Evolutionary conservation across 2,113 vertebrate species (phyloP).

Genomic region (Periophthalmodon schlosseri): DNA sequence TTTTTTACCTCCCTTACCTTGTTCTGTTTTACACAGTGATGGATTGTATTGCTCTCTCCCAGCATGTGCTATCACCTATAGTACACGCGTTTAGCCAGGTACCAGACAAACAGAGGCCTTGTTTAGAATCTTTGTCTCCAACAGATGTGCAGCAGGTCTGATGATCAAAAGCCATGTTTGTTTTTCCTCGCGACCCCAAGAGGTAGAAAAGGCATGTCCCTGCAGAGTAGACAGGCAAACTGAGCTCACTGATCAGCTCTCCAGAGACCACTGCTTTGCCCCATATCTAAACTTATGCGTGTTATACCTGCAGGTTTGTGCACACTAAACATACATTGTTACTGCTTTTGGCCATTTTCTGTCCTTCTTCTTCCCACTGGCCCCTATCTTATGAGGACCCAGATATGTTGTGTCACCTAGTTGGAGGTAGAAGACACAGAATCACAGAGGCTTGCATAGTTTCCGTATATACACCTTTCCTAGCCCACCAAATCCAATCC

Average conservation of each 20-base stretch:
- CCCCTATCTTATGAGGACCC: slow-evolving; percentile 70
- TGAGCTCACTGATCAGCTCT: slow-evolving; percentile 84
- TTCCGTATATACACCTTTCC: slow-evolving; percentile 48
- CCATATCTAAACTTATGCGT: slow-evolving; percentile 42
- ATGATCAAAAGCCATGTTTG: slow-evolving; percentile 82
- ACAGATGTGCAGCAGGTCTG: slow-evolving; percentile 68
- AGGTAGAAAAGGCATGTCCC: slow-evolving; percentile 82
- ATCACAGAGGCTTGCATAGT: slow-evolving; percentile 66
- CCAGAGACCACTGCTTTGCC: slow-evolving; percentile 79
- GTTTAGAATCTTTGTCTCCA: slow-evolving; percentile 62
- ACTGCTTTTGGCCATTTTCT: slow-evolving; percentile 42
- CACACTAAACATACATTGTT: slow-evolving; percentile 77
- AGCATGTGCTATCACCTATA: slow-evolving; percentile 44
- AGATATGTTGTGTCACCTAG: slow-evolving; percentile 75
- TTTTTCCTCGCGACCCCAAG: slow-evolving; percentile 80
- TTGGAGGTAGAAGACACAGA: slow-evolving; percentile 42
- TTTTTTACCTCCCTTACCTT: slow-evolving; percentile 66
- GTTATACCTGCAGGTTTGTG: slow-evolving; percentile 14
- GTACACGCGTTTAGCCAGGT: slow-evolving; percentile 54
- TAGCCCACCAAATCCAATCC: slow-evolving; percentile 65
- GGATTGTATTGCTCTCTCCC: slow-evolving; percentile 39
- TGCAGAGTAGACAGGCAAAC: slow-evolving; percentile 84
- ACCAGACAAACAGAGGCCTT: slow-evolving; percentile 46
- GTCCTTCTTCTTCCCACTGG: slow-evolving; percentile 76
- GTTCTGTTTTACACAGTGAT: slow-evolving; percentile 52